These are phyloP conservation scores for Budorcas taxicolor DNA, from an alignment of 2,113 vertebrate genomes.

Conservation along the genomic window DNA sequence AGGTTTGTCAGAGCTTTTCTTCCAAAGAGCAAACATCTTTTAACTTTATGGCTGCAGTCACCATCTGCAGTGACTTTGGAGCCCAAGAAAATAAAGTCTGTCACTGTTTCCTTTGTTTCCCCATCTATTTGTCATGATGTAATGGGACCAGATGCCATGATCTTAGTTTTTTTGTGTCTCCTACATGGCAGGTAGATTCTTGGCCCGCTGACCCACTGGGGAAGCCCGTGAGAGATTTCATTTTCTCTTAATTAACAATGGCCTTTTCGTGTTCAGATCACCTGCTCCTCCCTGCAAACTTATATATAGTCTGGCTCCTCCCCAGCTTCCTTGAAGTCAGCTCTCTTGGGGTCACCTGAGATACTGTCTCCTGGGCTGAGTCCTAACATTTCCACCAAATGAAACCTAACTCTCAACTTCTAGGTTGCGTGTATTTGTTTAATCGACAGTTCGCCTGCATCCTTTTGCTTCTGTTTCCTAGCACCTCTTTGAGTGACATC, in stretches of 20 bases:
- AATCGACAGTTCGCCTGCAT: background rate
- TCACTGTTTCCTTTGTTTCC: background rate
- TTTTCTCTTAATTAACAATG: background rate
- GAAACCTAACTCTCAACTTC: background rate
- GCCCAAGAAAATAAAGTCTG: background rate
- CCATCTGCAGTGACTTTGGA: background rate
- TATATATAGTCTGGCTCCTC: background rate
- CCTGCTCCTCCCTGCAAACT: background rate
- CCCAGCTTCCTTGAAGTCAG: background rate
- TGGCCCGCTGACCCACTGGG: background rate
- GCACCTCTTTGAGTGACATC: accelerated
- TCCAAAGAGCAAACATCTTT: background rate
- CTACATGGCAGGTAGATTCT: background rate
- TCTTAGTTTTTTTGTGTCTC: background rate
- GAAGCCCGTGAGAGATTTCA: background rate
- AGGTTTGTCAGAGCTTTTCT: background rate
- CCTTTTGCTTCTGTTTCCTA: background rate
- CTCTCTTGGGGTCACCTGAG: background rate
- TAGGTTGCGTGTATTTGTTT: background rate
- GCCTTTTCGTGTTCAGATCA: background rate
- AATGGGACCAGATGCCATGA: background rate
- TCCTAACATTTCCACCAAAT: background rate
- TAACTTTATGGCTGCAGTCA: background rate
- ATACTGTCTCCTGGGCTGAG: background rate
- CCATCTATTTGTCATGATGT: background rate